Percentiles rank a stretch among this genome's conserved stretches.
Conservation (phyloP, 2,113 vertebrate genomes). For the Ochotona princeps region DNA sequence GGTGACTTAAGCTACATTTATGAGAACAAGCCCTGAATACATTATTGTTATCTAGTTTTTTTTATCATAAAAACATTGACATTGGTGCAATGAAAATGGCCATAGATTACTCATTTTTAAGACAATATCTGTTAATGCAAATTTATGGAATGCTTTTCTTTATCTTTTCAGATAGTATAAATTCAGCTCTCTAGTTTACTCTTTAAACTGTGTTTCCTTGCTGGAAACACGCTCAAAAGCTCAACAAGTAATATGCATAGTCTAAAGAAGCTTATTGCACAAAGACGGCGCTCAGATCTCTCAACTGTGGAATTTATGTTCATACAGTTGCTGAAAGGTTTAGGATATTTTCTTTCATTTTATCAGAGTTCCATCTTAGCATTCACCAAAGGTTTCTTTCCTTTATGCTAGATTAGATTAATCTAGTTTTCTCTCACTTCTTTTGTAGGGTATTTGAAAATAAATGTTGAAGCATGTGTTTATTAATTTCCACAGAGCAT, state of each 20-base stretch:
- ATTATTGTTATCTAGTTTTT: neutral
- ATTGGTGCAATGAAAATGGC: neutral
- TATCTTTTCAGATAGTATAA: slow-evolving; percentile 32
- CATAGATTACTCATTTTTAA: neutral
- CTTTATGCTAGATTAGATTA: slow-evolving; percentile 24
- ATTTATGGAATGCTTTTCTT: neutral
- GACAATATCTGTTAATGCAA: neutral
- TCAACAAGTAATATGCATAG: slow-evolving; percentile 9
- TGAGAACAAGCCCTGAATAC: no score
- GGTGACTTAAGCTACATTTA: no score
- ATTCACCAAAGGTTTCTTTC: neutral
- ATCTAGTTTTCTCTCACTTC: slow-evolving; percentile 22
- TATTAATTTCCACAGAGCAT: neutral
- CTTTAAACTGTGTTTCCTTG: neutral
- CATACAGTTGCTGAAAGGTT: neutral
- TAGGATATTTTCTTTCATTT: slow-evolving; percentile 6
- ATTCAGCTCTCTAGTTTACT: neutral
- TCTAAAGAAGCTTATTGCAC: slow-evolving; percentile 9
- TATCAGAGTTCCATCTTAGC: neutral
- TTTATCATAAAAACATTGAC: neutral
- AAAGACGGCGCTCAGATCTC: neutral
- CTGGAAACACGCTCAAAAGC: neutral
- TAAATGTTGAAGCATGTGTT: slow-evolving; percentile 6
- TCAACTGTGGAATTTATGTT: slow-evolving; percentile 2
- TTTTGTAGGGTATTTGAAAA: neutral